Conservation (phyloP, 2,797 vertebrate species). For the Ctenochaetus hawaiiensis region DNA sequence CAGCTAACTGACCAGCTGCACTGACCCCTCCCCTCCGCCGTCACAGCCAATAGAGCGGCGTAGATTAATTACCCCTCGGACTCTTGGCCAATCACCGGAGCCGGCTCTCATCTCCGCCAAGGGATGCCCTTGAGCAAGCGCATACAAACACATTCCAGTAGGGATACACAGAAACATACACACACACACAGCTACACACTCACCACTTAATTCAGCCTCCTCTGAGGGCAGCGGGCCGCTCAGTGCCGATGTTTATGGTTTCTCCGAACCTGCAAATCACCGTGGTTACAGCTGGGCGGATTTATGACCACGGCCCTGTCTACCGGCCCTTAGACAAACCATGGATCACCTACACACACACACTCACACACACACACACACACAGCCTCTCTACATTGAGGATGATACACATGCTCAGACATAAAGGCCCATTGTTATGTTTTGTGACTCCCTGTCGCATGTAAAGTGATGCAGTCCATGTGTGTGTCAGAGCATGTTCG, state of each 20-base stretch:
- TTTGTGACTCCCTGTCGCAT: constrained; percentile 27
- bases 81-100: constrained; percentile 65
- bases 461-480: constrained; percentile 27
- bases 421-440: constrained; percentile 34
- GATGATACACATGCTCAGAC: constrained; percentile 40
- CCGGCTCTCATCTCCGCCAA: constrained; percentile 55
- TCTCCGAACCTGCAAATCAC: constrained; percentile 84
- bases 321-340: constrained; percentile 71
- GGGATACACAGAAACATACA: constrained; percentile 19
- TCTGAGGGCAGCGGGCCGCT: constrained; percentile 67
- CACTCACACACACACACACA: not conserved
- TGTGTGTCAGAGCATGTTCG: constrained; percentile 11
- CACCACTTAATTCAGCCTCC: constrained; percentile 77
- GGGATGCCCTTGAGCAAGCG: constrained; percentile 76
- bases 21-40: constrained; percentile 71
- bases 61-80: constrained; percentile 76
- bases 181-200: constrained; percentile 57
- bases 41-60: constrained; percentile 78
- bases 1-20: constrained; percentile 78
- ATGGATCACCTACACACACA: constrained; percentile 60
- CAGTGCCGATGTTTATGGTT: constrained; percentile 81
- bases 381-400: constrained; percentile 13
- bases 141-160: constrained; percentile 36
- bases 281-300: constrained; percentile 71
- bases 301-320: constrained; percentile 76